Percentiles rank a stretch among this genome's conserved stretches.
Evolutionary conservation across 2,797 vertebrate genomes (phyloP).

Genomic region (Oryzias sinensis): DNA sequence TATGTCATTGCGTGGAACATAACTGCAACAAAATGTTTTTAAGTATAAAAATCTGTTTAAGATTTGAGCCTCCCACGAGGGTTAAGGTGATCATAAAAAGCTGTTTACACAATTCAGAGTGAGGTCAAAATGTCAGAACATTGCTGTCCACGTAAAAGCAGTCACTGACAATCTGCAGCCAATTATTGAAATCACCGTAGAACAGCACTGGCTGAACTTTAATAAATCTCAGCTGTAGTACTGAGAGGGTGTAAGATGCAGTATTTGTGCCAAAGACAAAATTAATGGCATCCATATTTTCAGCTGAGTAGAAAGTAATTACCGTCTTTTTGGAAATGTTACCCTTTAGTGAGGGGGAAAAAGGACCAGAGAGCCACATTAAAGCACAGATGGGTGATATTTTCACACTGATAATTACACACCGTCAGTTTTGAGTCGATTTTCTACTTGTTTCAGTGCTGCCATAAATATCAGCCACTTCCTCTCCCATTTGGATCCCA

Average conservation of each 20-base stretch:
- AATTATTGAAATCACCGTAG: conserved; percentile 10
- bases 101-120: background rate
- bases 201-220: conserved; percentile 45
- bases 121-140: background rate
- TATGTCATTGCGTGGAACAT: too few species aligned
- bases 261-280: conserved; percentile 49
- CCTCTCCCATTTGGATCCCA: conserved; percentile 40
- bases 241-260: conserved; percentile 29
- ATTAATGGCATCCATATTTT: conserved; percentile 56
- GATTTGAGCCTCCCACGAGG: too few species aligned
- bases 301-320: conserved; percentile 61
- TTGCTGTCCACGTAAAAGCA: background rate
- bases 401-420: conserved; percentile 61
- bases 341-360: conserved; percentile 34
- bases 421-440: conserved; percentile 37
- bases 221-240: conserved; percentile 54
- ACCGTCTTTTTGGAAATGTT: conserved; percentile 66
- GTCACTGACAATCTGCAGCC: conserved; percentile 16
- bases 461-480: conserved; percentile 47
- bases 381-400: conserved; percentile 62
- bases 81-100: too few species aligned
- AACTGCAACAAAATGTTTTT: too few species aligned
- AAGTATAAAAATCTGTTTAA: too few species aligned
- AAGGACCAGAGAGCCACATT: conserved; percentile 32
- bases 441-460: conserved; percentile 27